Percentiles rank a stretch among this genome's conserved stretches.
Conservation (phyloP, 2,113 vertebrate species). For the Arizona elegans region DNA sequence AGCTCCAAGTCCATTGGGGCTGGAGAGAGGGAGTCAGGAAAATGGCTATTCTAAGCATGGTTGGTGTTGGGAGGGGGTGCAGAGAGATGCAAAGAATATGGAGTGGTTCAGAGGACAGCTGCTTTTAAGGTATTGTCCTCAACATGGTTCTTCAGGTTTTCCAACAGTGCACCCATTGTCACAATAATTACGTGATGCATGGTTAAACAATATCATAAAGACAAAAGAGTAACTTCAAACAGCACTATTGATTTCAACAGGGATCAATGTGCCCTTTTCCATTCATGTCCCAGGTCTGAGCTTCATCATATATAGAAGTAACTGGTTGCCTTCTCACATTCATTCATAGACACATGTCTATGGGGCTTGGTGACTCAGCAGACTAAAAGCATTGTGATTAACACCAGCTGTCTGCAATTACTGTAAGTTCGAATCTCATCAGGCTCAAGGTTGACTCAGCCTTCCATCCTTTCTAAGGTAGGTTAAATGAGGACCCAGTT, state of each 20-base stretch:
- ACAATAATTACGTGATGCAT: neutral
- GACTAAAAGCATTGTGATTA: too few relatives aligned
- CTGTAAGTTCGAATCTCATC: too few relatives aligned
- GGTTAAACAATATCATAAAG: neutral
- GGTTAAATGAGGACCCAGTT: too few relatives aligned
- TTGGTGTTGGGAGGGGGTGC: neutral
- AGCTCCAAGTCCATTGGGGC: neutral
- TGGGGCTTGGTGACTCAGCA: too few relatives aligned
- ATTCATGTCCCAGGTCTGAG: neutral
- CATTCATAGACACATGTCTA: neutral
- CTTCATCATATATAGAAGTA: neutral
- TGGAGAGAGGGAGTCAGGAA: neutral
- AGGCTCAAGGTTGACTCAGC: too few relatives aligned
- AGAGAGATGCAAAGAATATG: neutral
- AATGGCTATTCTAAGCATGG: neutral
- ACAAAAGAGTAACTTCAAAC: neutral
- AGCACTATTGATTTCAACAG: neutral
- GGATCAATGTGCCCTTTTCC: neutral
- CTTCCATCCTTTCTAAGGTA: too few relatives aligned
- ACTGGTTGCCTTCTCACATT: neutral
- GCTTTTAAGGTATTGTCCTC: neutral
- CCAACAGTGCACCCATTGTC: neutral
- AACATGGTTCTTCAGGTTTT: neutral
- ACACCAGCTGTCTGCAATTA: too few relatives aligned
- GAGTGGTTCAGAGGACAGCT: neutral